Percentiles rank a stretch among this genome's conserved stretches.
Evolutionary conservation across 2,797 vertebrate genomes (phyloP).

Genomic region (Natrix natrix): DNA sequence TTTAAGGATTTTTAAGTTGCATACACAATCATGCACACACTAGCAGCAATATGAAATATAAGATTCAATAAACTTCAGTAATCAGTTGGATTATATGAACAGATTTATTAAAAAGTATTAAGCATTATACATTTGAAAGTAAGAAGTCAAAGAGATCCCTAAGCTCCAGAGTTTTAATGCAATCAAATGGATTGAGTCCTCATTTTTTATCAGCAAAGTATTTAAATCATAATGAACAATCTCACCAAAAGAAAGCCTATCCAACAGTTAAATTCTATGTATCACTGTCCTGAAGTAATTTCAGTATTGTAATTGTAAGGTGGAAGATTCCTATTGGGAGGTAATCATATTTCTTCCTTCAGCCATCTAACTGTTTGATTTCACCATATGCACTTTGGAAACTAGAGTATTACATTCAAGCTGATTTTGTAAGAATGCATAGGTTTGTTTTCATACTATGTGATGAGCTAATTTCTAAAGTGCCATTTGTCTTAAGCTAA

Average conservation of each 20-base stretch:
- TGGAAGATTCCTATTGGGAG: not conserved
- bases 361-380: not conserved
- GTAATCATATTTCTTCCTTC: not conserved
- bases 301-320: not conserved
- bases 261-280: not conserved
- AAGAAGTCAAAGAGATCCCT: not conserved
- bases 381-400: not conserved
- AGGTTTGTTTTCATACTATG: conserved; percentile 15
- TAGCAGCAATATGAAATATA: conserved; percentile 39
- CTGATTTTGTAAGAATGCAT: not conserved
- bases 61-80: not conserved
- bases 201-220: not conserved
- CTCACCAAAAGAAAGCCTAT: not conserved
- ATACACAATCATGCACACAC: not conserved
- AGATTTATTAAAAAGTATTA: conserved; percentile 14
- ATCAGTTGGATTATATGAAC: conserved; percentile 4
- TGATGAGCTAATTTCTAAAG: not conserved
- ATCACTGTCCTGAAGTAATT: conserved; percentile 1
- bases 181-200: not conserved
- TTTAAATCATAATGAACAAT: not conserved
- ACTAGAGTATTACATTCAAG: not conserved
- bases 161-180: not conserved
- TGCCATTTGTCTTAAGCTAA: not conserved
- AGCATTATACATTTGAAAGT: conserved; percentile 20
- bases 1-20: conserved; percentile 23